Evolutionary conservation across 2,113 vertebrate genomes (phyloP), one percentile per base, ranked within the genome.

Genomic region (Paradoxurus hermaphroditus): DNA sequence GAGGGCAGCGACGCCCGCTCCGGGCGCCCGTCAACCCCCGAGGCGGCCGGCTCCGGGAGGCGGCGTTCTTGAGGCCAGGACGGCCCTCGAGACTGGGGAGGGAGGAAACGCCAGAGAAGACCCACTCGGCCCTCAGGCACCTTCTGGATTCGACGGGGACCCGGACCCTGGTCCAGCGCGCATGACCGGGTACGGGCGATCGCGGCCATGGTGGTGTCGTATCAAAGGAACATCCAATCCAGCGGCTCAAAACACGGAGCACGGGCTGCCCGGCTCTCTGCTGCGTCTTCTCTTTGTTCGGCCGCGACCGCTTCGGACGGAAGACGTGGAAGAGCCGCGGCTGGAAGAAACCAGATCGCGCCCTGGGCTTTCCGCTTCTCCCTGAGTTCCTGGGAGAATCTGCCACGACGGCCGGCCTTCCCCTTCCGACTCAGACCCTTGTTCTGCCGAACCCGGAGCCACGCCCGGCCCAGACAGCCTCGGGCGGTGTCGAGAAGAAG

Each of bases 251-350:
- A 4, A 0, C 1, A 0, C 16, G 8, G 0, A 19, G 21, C 6
- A 9, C 16, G 1, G 29, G 8, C 3, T 0, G 3, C 39, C 7
- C 0, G 1, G 9, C 83, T n/a, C 49, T 16, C 7, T 0, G 36
- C 51, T 23, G 34, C 3, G 14, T 31, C 59, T 25, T 31, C 67
- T 49, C 9, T 11, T 34, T 1, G 81, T 13, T 1, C 2, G 15
- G 41, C 25, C 18, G 3, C 15, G 9, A 1, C 7, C 18, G 36
- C 59, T 29, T 49, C 90, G 8, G 56, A 29, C 41, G 2, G 39
- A 10, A 23, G 18, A 7, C 31, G 9, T 1, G 7, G 59, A 46
- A 21, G 72, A 18, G 11, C 53, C 3, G 1, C 16, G 2, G 10
- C 1, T 39, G 41, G 25, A 29, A 36, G 75, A 44, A 29, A 9